Evolutionary conservation across 2,113 vertebrate species (phyloP), one percentile per base, ranked within the genome.

Genomic region (Coptodon rendalli): DNA sequence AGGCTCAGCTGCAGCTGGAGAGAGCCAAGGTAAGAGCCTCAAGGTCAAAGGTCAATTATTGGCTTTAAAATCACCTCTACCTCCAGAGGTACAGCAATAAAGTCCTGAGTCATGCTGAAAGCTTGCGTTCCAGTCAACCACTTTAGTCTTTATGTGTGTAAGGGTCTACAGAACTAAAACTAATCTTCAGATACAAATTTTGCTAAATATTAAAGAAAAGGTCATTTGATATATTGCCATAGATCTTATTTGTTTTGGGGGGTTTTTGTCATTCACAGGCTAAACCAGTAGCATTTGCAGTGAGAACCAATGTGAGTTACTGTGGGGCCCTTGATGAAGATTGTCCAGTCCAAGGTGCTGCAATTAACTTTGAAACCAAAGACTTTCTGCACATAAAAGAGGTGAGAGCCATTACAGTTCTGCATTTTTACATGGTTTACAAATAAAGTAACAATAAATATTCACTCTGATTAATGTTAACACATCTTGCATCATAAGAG

Each of bases 361-460:
- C 97, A 87, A 98, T 99, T 93, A 98, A 98, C 96, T 99, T 99
- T 79, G 98, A 99, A 95, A 97, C 98, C 96, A 99, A 98, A 96
- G 98, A 99, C 91, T 99, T 99, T 93, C 97, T 99, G 93, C 98
- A 99, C 94, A 99, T 99, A 96, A 99, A 99, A 94, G 98, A 99
- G 97, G 98, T 98, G 91, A 91, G 95, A 9, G 45, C 19, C 24
- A 0, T 52, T 22, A 34, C 40, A 13, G 50, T 40, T 9, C 7
- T 16, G 53, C 43, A 53, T 57, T 13, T 22, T 12, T 7, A 53
- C 5, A 48, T 0, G 13, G 12, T 16, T 13, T 3, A 16, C 4
- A 76, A 38, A 53, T n/a, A 16, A 38, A 45, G 24, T 17, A 57
- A 3, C 4, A 57, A 22, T 57, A 45, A 54, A 43, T 45, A 68